Conservation (phyloP, 2,888 invertebrate species). For the Podabrus alpinus region DNA sequence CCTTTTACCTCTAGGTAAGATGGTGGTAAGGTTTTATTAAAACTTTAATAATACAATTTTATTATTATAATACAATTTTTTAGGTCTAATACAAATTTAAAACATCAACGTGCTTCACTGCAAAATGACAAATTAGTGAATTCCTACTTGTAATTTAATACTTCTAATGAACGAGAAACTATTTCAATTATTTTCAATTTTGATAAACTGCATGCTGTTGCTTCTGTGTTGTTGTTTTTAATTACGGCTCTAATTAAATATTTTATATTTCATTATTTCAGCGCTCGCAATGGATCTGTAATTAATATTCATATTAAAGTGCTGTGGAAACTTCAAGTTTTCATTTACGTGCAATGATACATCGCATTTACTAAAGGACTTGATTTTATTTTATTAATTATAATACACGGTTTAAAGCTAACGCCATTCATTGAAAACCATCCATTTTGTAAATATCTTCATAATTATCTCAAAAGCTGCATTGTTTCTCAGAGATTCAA, state of each 20-base stretch:
- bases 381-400: neutral
- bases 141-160: conserved; percentile 40
- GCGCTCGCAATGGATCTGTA: conserved; percentile 16
- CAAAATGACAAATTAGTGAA: conserved; percentile 46
- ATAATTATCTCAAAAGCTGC: neutral
- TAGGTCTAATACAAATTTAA: neutral
- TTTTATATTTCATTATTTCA: conserved; percentile 33
- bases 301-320: conserved; percentile 24
- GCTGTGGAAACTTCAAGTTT: neutral
- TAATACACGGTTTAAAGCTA: neutral
- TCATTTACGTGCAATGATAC: conserved; percentile 5
- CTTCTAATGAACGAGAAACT: conserved; percentile 44
- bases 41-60: too few relatives aligned
- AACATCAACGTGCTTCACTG: neutral
- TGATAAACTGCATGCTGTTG: conserved; percentile 38
- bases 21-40: neutral
- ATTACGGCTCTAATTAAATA: conserved; percentile 43
- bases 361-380: neutral
- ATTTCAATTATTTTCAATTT: conserved; percentile 47
- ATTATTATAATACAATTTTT: too few relatives aligned
- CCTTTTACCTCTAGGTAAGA: neutral
- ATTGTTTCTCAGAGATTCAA: neutral
- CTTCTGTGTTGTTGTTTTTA: conserved; percentile 37
- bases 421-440: neutral
- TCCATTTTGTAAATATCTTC: neutral